Evolutionary conservation across 2,113 vertebrate genomes (phyloP).

Genomic region (Cochlearius cochlearius): DNA sequence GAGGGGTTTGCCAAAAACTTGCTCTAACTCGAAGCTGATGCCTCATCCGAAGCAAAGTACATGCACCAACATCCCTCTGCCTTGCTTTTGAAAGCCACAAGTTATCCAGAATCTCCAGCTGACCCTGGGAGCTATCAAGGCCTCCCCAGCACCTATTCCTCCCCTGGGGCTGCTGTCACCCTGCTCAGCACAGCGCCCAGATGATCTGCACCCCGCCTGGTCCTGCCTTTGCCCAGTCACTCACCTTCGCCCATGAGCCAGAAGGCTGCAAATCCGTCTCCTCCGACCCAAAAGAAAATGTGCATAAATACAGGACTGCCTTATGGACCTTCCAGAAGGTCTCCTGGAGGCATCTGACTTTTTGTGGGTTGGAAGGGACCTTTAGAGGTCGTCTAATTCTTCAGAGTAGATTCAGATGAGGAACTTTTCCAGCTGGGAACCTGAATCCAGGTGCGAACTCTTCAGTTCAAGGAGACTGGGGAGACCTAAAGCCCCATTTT

Average conservation of each 20-base stretch:
- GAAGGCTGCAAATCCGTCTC: not conserved
- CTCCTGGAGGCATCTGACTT: rapidly evolving
- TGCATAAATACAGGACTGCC: rapidly evolving
- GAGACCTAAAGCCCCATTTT: not conserved
- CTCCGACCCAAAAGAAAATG: not conserved
- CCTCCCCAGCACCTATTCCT: not conserved
- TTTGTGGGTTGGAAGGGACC: too few relatives aligned
- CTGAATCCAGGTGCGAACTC: not conserved
- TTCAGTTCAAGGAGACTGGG: not conserved
- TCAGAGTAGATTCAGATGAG: not conserved
- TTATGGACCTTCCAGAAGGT: not conserved
- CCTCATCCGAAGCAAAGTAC: not conserved
- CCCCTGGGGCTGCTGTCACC: not conserved
- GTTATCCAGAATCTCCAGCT: not conserved
- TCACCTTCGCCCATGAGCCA: not conserved
- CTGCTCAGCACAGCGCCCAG: not conserved
- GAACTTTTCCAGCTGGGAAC: not conserved
- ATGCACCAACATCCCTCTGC: not conserved
- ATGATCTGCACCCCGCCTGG: not conserved
- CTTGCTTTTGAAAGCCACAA: not conserved
- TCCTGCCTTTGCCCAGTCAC: not conserved
- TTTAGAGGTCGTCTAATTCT: too few relatives aligned
- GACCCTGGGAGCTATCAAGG: not conserved
- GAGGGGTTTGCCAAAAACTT: not conserved
- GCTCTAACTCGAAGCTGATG: not conserved